Conservation (phyloP, 2,113 vertebrate genomes). For the Lutjanus erythropterus region DNA sequence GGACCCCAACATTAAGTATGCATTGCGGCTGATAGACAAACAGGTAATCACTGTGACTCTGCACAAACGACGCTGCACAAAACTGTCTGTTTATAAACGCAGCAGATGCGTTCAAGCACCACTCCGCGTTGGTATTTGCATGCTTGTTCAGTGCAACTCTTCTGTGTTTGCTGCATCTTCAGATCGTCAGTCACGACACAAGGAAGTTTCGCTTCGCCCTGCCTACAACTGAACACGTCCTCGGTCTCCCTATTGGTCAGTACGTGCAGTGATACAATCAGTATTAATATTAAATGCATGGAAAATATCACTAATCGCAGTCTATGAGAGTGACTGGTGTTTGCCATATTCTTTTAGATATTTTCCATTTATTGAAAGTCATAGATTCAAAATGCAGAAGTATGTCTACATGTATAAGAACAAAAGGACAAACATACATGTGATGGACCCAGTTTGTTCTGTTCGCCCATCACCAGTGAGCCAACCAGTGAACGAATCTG, state of each 20-base stretch:
- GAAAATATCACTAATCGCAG: background rate
- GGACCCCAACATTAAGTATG: slow-evolving; percentile 85
- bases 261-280: slow-evolving; percentile 3
- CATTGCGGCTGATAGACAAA: slow-evolving; percentile 84
- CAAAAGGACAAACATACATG: no score
- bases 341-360: background rate
- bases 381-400: no score
- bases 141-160: background rate
- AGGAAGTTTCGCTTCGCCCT: slow-evolving; percentile 95
- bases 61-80: no score
- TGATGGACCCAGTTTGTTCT: no score
- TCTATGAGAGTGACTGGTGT: background rate
- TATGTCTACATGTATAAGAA: no score
- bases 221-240: slow-evolving; percentile 87
- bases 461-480: no score
- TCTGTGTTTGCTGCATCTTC: background rate
- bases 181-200: slow-evolving; percentile 95
- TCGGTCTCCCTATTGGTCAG: slow-evolving; percentile 95
- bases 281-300: background rate
- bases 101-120: slow-evolving; percentile 36
- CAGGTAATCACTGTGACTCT: slow-evolving; percentile 68
- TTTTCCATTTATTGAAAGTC: background rate
- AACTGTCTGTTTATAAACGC: background rate
- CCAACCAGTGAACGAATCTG: no score
- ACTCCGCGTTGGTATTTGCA: background rate